Percentiles rank a stretch among this genome's conserved stretches.
phyloP scores from a whole-genome alignment of 2,888 invertebrate species.

The Ptycholaimellus sp. region DNA sequence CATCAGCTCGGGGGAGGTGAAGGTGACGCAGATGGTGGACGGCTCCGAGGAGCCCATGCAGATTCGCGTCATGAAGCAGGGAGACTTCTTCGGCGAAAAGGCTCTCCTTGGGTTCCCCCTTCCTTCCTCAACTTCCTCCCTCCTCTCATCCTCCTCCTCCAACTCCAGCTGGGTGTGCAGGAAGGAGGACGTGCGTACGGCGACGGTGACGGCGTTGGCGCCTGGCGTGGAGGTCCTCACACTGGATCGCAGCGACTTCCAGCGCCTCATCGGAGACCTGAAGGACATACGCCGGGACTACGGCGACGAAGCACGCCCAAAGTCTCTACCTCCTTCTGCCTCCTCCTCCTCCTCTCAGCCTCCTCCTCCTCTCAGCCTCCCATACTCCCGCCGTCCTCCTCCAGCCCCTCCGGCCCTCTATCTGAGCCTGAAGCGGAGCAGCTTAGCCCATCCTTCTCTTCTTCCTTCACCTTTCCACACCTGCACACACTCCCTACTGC shows the following conservation, averaged over 20 bases:
- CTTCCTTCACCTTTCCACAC: too few relatives aligned
- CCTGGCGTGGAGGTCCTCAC: conserved; percentile 62
- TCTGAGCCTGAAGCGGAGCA: background rate
- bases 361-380: conserved; percentile 11
- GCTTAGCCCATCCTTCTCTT: too few relatives aligned
- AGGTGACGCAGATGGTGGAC: conserved; percentile 26
- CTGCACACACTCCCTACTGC: too few relatives aligned
- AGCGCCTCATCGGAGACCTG: conserved; percentile 55
- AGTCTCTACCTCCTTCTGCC: too few relatives aligned
- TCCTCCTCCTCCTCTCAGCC: too few relatives aligned
- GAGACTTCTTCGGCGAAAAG: conserved; percentile 67
- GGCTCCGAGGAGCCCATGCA: conserved; percentile 37
- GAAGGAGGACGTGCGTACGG: conserved; percentile 52
- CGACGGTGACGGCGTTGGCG: conserved; percentile 62
- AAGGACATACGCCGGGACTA: conserved; percentile 49
- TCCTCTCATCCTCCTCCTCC: background rate
- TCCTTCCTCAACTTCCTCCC: background rate
- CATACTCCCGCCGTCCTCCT: background rate
- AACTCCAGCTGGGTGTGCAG: conserved; percentile 2
- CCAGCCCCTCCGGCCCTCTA: conserved; percentile 11
- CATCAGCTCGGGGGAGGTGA: conserved; percentile 42
- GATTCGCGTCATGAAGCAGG: conserved; percentile 45
- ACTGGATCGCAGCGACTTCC: conserved; percentile 50
- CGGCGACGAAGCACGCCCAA: conserved; percentile 37
- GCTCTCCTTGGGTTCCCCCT: conserved; percentile 43